Percentiles rank a stretch among this genome's conserved stretches.
Evolutionary conservation across 2,113 vertebrate species (phyloP).

Genomic region (Malurus elegans): DNA sequence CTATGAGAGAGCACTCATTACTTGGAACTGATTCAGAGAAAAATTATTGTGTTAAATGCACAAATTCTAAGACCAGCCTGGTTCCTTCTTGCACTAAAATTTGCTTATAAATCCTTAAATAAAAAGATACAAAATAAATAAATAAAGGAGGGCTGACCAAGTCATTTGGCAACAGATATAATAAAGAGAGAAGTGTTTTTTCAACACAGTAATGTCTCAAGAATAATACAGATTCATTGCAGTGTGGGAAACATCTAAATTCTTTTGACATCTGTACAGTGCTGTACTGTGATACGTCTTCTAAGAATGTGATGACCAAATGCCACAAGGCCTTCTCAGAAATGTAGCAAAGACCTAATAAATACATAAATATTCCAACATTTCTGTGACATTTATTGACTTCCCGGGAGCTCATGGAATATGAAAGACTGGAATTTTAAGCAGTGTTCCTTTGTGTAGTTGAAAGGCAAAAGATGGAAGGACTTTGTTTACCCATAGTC

Average conservation of each 20-base stretch:
- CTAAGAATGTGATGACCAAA: conserved; percentile 37
- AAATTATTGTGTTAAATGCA: neutral
- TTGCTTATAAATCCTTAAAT: neutral
- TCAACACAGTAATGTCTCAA: neutral
- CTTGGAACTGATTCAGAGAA: neutral
- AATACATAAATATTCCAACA: conserved; percentile 52
- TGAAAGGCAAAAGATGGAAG: neutral
- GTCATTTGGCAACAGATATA: neutral
- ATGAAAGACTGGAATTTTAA: conserved; percentile 61
- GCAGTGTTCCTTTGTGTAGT: neutral
- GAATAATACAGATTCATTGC: neutral
- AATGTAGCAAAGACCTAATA: conserved; percentile 14
- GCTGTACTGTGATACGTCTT: conserved; percentile 5
- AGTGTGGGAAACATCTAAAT: neutral
- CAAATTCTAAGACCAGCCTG: neutral
- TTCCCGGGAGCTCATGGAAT: conserved; percentile 25
- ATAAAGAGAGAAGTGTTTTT: neutral
- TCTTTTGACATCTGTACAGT: neutral
- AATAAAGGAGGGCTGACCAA: neutral
- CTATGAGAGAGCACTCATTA: neutral
- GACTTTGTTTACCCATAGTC: neutral
- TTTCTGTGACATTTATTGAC: conserved; percentile 65
- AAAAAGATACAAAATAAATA: too few relatives aligned
- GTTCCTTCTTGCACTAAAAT: neutral
- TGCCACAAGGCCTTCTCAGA: conserved; percentile 45